Evolutionary conservation across 2,113 vertebrate species (phyloP), one percentile per base, ranked within the genome.

Genomic region (Hoplias malabaricus): DNA sequence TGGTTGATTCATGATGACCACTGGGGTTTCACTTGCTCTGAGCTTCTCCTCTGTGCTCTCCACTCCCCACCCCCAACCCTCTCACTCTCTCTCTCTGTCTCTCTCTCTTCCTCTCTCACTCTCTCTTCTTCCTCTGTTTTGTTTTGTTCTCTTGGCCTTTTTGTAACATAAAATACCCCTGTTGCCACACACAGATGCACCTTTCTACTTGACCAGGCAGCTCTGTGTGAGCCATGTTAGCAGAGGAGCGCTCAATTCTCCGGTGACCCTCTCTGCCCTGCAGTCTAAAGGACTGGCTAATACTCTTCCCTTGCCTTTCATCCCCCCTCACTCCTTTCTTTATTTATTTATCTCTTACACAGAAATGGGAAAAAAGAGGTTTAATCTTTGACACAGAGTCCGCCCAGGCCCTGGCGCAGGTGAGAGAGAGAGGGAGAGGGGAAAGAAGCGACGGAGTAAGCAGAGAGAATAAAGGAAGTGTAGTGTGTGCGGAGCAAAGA

Each of bases 311-410:
- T 0, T 0, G 78, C 80, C 78, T 74, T 71, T 0, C 0, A 68
- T 84, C 84, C 90, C 87, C 81, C 82, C 70, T 82, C 84, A 89
- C 73, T 86, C 89, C 62, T 42, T 50, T 27, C 53, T 81, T 84
- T 80, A 77, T 86, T 82, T 80, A 76, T 74, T 80, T 79, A 68
- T 74, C 27, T 75, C 54, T 48, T 42, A 78, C 31, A 78, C 53
- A 61, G 38, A 82, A 72, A 87, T 85, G 81, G 86, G 86, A 84
- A 88, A 89, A 89, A 88, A 85, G 69, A 86, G 88, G 88, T 90
- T 89, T 90, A 89, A 87, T 92, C 88, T 91, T 90, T 91, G 92
- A 94, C 93, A 93, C 83, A 77, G 90, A 92, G 89, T 91, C 90
- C 92, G 91, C 89, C 83, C 91, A 90, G 87, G 92, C 92, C 40